Base-by-base conservation (phyloP, 1,140 invertebrate species). In the Tyrophagus putrescentiae region DNA sequence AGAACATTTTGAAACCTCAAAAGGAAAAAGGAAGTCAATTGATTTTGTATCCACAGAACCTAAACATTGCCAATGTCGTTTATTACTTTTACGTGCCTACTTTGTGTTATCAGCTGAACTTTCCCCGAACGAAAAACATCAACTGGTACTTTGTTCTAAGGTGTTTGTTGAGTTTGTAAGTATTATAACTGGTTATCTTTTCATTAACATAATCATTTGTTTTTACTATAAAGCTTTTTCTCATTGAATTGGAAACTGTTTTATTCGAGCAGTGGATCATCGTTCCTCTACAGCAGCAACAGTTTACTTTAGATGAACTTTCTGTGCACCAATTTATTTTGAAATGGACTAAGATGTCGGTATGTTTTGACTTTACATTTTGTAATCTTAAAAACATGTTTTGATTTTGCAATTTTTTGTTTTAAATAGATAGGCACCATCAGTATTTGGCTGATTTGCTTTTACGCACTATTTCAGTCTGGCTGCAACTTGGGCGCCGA, bases 291-390 rank as follows among this genome's bases (percentile, higher is more conserved):
- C 31, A 54, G 5, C 16, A 13, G n/a, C 4, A 27, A 31, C 11
- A 54, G 11, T 54, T 54, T 54, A 54, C n/a, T 13, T 34, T 31
- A 32, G 18, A 13, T 3, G 13, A 54, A 54, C 11, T 31, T 21
- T 21, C 52, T 13, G 25, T 54, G 3, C 39, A 31, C n/a, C 27
- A 54, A 31, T 54, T 54, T 33, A 13, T 54, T 11, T 33, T 32
- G 25, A 13, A 54, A 33, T 54, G 52, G 52, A 31, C 52, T 3
- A 54, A 54, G 39, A 32, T 54, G 52, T 54, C 52, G 52, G 52
- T n/a, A n/a, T n/a, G n/a, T n/a, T n/a, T n/a, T n/a, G n/a, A n/a
- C n/a, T n/a, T n/a, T n/a, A n/a, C n/a, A n/a, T n/a, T n/a, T n/a
- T n/a, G n/a, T n/a, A n/a, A n/a, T n/a, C n/a, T n/a, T n/a, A n/a